phyloP scores from a whole-genome alignment of 2,797 vertebrate species.

The Xenentodon cancila region DNA sequence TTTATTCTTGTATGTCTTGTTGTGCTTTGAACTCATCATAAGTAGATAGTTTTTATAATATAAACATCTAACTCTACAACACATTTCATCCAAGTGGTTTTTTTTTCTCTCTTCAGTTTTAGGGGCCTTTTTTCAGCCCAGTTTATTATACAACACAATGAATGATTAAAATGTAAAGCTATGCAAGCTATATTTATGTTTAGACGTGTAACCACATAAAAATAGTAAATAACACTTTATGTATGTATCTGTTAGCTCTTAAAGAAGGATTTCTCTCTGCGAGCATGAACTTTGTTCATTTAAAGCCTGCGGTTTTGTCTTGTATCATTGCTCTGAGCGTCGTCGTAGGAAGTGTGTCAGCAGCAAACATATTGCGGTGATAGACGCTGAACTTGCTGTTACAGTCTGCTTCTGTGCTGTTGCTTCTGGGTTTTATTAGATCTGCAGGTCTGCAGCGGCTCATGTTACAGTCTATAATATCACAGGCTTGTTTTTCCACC shows the following conservation, averaged over 20 bases:
- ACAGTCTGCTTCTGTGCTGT: too few relatives aligned
- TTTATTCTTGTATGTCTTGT: too few relatives aligned
- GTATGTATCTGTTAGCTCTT: too few relatives aligned
- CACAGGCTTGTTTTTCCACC: not conserved
- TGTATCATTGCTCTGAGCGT: too few relatives aligned
- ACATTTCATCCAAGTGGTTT: not conserved
- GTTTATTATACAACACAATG: not conserved
- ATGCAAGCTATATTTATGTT: not conserved
- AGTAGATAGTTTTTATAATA: too few relatives aligned
- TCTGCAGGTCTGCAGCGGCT: not conserved
- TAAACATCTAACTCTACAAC: too few relatives aligned
- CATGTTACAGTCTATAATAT: not conserved
- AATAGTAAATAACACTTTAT: too few relatives aligned
- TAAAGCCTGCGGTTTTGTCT: not conserved
- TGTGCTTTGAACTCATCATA: too few relatives aligned
- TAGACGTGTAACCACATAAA: too few relatives aligned
- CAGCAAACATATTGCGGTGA: not conserved
- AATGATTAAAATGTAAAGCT: not conserved
- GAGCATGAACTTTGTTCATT: not conserved
- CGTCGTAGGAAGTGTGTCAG: not conserved
- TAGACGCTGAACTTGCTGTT: not conserved
- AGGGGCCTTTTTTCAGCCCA: constrained; percentile 1
- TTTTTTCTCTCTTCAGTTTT: not conserved
- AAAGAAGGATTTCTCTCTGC: not conserved
- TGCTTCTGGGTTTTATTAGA: too few relatives aligned